Base-by-base conservation (phyloP, 1,140 invertebrate genomes). In the Eufriesea mexicana region DNA sequence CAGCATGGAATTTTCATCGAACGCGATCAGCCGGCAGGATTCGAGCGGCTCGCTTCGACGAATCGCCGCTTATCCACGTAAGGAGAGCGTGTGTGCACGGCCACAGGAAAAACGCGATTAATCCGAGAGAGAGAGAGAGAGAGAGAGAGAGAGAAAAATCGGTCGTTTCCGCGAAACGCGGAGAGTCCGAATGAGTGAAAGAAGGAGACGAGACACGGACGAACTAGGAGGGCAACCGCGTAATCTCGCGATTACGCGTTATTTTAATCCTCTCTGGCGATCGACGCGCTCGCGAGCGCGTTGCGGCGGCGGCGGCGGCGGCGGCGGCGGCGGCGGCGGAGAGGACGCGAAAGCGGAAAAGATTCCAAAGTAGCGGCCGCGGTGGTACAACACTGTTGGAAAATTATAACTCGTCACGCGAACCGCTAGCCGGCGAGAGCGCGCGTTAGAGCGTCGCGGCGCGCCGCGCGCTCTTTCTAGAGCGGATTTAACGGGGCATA, bases 321-420 rank as follows among this genome's bases (percentile, higher is more conserved):
- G n/a, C n/a, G n/a, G n/a, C n/a, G n/a, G n/a, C 5, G 28, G 47
- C 16, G 35, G 62, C n/a, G 49, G 76, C 76, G 28, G n/a, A n/a
- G n/a, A n/a, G n/a, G n/a, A n/a, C n/a, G 62, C 73, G 45, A 54
- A 80, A 80, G 73, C 78, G 68, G 73, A 59, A 78, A 54, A 80
- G 68, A 73, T 73, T 72, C 57, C 45, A 10, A 62, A 61, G 47
- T 62, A 47, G 9, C 16, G 14, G 67, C 42, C 42, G 66, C n/a
- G 23, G n/a, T 18, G 4, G 28, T 64, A 47, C 79, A 55, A 74
- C 70, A 55, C 79, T 73, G 59, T 64, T 55, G 72, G 79, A 76
- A 76, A 81, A 82, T 76, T 55, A 76, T 67, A 82, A 75, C 62
- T 76, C 72, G 72, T 80, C 78, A 80, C 61, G 79, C 79, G 79